Evolutionary conservation across 2,888 invertebrate species (phyloP), one percentile per base, ranked within the genome.

Genomic region (Drosophila fulvimacula): DNA sequence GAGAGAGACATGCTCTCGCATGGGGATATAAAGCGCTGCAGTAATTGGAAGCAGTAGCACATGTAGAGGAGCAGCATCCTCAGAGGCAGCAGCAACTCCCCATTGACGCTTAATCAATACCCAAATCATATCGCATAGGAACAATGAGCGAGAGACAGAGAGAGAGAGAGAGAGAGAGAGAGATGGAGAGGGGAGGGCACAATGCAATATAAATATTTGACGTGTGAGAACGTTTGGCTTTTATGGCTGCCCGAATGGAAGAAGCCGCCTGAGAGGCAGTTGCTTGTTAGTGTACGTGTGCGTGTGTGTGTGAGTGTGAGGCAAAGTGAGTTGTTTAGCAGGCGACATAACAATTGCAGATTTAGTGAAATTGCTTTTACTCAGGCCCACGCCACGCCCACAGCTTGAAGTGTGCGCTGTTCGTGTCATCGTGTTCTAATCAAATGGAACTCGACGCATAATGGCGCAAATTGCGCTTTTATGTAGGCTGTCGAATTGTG

Each of bases 281-380:
- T 56, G 32, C 34, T 32, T 15, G 32, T 34, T 32, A 15, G 9
- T 42, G 11, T 21, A 11, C n/a, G 24, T 34, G 10, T 32, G 48
- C 17, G 19, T 27, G 46, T 46, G 17, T 30, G 46, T 27, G 21
- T 21, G 49, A 17, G 39, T 55, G 55, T 41, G 55, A 11, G 55
- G 39, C 32, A 65, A 81, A 83, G 82, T 81, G 82, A 84, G 78
- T 87, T 83, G 82, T 84, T 87, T 78, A 82, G 84, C 86, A 78
- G 82, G 79, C 85, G 77, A 85, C 85, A 85, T 85, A 85, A 85
- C 84, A 85, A 85, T 85, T 88, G 84, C 84, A 85, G 82, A 85
- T 85, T 85, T 88, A 79, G 77, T 88, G 83, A 82, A 85, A 85
- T 85, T 85, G 82, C 88, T 85, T 88, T 85, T 79, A 73, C 69